These are phyloP conservation scores for Alsophila aescularia DNA, from an alignment of 2,888 invertebrate species.

Conservation along the genomic window DNA sequence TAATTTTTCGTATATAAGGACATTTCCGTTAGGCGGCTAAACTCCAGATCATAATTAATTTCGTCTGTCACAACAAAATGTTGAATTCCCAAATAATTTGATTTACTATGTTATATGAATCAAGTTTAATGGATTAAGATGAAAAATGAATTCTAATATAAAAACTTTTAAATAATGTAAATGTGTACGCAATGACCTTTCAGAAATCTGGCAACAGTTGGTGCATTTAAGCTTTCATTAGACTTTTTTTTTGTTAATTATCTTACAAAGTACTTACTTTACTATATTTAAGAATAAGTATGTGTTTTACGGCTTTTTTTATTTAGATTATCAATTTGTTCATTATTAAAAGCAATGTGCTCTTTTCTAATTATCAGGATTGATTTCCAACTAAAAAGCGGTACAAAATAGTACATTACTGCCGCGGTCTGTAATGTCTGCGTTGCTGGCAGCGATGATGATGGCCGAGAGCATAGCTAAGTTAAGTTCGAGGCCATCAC, in stretches of 20 bases:
- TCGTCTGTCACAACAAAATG: constrained; percentile 26
- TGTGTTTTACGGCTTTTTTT: too few species aligned
- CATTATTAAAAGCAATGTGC: too few species aligned
- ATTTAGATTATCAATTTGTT: too few species aligned
- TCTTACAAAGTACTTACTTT: too few species aligned
- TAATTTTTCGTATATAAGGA: background rate
- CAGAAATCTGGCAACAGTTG: constrained; percentile 2
- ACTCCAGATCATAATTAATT: constrained; percentile 12
- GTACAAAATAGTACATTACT: too few species aligned
- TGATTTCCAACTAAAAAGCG: too few species aligned
- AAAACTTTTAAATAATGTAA: constrained; percentile 20
- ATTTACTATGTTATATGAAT: constrained; percentile 23
- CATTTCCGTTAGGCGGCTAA: constrained; percentile 7
- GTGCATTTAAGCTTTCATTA: background rate
- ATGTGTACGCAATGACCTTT: constrained; percentile 12
- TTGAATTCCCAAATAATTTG: constrained; percentile 20
- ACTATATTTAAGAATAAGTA: too few species aligned
- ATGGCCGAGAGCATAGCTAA: too few species aligned
- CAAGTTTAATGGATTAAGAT: constrained; percentile 19
- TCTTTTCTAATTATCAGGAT: too few species aligned
- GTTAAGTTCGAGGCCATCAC: too few species aligned
- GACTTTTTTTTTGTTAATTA: background rate
- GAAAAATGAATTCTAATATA: constrained; percentile 22
- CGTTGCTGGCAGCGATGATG: too few species aligned
- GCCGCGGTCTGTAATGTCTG: too few species aligned